Evolutionary conservation across 2,888 invertebrate genomes (phyloP), one percentile per base, ranked within the genome.

Genomic region (Mylabris sibirica): DNA sequence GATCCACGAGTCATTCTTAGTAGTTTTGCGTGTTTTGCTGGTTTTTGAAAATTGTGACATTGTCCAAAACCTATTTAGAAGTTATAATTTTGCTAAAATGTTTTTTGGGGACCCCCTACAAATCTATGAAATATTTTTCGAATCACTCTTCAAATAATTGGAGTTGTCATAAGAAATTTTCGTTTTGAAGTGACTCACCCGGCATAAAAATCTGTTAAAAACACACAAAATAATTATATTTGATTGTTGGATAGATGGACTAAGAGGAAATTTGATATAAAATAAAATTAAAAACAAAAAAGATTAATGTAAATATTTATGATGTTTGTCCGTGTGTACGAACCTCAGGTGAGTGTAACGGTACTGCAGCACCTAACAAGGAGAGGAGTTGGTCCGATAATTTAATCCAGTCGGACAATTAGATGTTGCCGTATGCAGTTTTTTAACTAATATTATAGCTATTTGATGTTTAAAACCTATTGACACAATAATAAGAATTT

Each of bases 401-500:
- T 69, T 69, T 66, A 69, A 69, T 65, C 60, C 60, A 70, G 68
- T 70, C 67, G 65, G 62, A 66, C 64, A 66, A 68, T 59, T 67
- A 65, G 67, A 41, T 30, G 35, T 67, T 60, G 66, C 59, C 68
- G 71, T 64, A 68, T 71, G 71, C 68, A 68, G 71, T 71, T 71
- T 65, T 63, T 66, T 66, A 71, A 65, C 30, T 66, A 30, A 66
- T 71, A 68, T 71, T 68, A 71, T 65, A 68, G 68, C 65, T 71
- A 68, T 68, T 71, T 68, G 60, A 68, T 68, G 66, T 64, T 66
- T 69, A 67, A 71, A 72, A 71, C 72, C 72, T 70, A 72, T 74
- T 74, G 72, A 74, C 74, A 74, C 72, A 71, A 70, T 74, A 72
- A 71, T 61, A 22, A 69, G 65, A 34, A 68, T 67, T 69, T 70